Evolutionary conservation across 92 coral and sea anemone species (phyloP), one percentile per base, ranked within the genome.

Genomic region (Zoanthus gigantus): DNA sequence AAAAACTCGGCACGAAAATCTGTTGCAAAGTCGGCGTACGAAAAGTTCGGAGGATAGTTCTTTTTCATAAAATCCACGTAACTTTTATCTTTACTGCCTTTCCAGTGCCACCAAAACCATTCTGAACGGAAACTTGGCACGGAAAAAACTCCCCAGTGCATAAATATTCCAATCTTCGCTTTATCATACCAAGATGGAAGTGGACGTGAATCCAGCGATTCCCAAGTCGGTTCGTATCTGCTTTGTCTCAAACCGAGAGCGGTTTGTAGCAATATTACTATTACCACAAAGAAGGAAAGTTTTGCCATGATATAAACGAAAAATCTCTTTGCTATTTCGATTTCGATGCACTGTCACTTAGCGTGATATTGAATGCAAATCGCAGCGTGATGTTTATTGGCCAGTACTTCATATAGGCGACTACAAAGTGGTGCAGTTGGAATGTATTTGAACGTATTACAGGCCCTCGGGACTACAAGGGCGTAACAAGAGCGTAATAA

Each of bases 101-200:
- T 80, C 92, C 92, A 89, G 57, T 83, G 83, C 87, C 87, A 65
- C 92, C 92, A 89, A 76, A 89, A 89, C 92, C 92, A 89, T 28
- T 83, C 92, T 1, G 79, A 67, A 6, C 84, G 80, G 57, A 89
- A 89, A 66, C 84, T 73, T 0, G 92, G 92, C 60, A 89, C 92
- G 7, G 92, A 83, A 67, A 83, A 89, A 0, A 89, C 92, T 31
- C 92, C 92, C 92, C 92, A 89, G 48, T 89, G 92, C 92, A 89
- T 89, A 54, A 89, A 89, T 23, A 89, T 89, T 1, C 92, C 92
- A 77, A 89, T 83, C 76, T 89, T 89, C 1, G 92, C 88, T 60
- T 89, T 63, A 63, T 89, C 92, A 23, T 89, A 89, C 92, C 92
- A 89, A 9, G 88, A 8, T 9, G 92, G 92, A 84, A 83, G 86